phyloP scores from a whole-genome alignment of 2,888 invertebrate genomes.

The Erebia palarica region DNA sequence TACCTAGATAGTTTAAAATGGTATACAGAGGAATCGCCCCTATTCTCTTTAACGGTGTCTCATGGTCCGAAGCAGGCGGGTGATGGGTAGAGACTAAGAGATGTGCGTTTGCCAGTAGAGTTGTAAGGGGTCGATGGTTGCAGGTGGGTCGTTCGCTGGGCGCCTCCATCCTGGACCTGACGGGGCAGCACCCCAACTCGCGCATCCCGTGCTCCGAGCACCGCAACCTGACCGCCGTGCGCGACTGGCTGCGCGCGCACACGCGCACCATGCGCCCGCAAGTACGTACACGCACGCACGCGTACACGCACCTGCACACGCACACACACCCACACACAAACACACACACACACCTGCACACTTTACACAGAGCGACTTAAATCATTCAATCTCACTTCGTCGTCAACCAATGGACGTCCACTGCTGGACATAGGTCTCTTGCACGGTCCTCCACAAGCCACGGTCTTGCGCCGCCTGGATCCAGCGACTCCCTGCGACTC shows the following conservation, averaged over 20 bases:
- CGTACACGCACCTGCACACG: neutral
- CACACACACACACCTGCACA: neutral
- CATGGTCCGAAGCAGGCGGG: neutral
- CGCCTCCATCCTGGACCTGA: constrained; percentile 92
- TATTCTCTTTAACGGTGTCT: too few species aligned
- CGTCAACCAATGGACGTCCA: too few species aligned
- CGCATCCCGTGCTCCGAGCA: constrained; percentile 91
- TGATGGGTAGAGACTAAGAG: neutral
- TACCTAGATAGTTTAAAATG: too few species aligned
- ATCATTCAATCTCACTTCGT: too few species aligned
- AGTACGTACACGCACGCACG: constrained; percentile 49
- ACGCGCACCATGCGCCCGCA: constrained; percentile 68
- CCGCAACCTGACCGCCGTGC: constrained; percentile 85
- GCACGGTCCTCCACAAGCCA: too few species aligned
- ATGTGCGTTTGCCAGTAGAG: neutral
- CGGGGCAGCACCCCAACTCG: constrained; percentile 90
- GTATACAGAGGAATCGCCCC: too few species aligned
- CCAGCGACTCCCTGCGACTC: too few species aligned
- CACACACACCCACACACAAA: neutral
- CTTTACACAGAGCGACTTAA: too few species aligned
- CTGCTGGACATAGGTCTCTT: too few species aligned
- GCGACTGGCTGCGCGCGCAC: constrained; percentile 84
- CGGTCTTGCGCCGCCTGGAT: too few species aligned
- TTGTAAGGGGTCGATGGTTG: neutral
- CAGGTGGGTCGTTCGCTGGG: constrained; percentile 93